These are phyloP conservation scores for Pagrus major DNA, from an alignment of 2,113 vertebrate species.

Conservation along the genomic window DNA sequence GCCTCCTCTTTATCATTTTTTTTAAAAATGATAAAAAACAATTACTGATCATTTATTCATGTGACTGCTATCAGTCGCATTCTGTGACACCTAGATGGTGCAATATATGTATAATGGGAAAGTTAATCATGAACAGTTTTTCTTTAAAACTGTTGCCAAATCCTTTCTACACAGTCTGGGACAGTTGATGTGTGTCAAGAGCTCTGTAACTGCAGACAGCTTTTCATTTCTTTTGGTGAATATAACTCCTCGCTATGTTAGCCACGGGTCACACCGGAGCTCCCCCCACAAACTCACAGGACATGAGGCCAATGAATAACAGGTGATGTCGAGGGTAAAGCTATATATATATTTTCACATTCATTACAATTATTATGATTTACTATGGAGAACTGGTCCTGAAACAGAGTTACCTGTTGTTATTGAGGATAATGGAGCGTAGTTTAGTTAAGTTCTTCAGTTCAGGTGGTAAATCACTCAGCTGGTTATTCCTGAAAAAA, in stretches of 20 bases:
- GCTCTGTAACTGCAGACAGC: background rate
- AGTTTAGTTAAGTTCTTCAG: constrained; percentile 87
- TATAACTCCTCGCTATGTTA: background rate
- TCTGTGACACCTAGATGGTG: background rate
- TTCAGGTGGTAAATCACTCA: constrained; percentile 90
- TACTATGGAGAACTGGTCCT: background rate
- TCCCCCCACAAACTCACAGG: too few relatives aligned
- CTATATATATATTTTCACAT: too few relatives aligned
- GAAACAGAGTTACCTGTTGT: constrained; percentile 87
- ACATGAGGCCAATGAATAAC: too few relatives aligned
- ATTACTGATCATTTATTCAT: background rate
- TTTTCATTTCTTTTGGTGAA: background rate
- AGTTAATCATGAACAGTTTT: background rate
- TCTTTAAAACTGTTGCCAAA: background rate
- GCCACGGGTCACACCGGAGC: too few relatives aligned
- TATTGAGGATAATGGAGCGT: constrained; percentile 89
- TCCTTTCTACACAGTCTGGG: background rate
- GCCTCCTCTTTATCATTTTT: background rate
- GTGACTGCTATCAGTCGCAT: background rate
- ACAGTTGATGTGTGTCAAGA: background rate
- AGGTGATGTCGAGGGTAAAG: too few relatives aligned
- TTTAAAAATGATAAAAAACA: background rate
- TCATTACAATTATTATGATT: background rate
- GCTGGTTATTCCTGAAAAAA: constrained; percentile 90
- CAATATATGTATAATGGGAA: background rate